phyloP scores from a whole-genome alignment of 2,113 vertebrate genomes.

The Ailuropoda melanoleuca region DNA sequence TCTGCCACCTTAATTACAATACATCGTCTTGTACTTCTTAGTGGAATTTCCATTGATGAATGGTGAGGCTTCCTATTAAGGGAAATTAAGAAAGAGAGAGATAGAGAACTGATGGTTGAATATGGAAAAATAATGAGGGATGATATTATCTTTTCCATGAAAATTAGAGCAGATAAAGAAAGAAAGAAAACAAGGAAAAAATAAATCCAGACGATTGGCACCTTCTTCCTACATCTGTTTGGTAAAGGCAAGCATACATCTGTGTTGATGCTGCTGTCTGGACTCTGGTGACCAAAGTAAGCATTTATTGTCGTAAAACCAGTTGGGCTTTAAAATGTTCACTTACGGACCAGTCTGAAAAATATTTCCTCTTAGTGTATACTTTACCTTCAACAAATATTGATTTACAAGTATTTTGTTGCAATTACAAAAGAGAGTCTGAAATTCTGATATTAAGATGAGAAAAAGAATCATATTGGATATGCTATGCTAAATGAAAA shows the following conservation, averaged over 20 bases:
- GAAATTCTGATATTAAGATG: background rate
- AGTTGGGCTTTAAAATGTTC: background rate
- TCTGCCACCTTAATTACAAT: background rate
- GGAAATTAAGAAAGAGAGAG: background rate
- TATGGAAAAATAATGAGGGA: background rate
- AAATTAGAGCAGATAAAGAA: background rate
- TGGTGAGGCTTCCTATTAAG: background rate
- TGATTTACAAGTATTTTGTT: background rate
- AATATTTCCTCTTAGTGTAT: background rate
- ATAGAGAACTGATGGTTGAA: background rate
- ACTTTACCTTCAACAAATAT: background rate
- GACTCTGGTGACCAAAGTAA: background rate
- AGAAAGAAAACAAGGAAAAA: background rate
- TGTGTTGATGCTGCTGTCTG: background rate
- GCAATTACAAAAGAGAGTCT: background rate
- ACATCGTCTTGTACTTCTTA: background rate
- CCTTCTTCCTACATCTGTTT: background rate
- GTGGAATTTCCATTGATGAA: background rate
- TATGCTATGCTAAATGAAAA: background rate
- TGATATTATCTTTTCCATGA: background rate
- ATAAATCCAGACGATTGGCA: background rate
- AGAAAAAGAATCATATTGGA: background rate
- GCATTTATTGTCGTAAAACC: background rate
- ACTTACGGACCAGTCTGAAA: background rate
- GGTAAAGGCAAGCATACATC: background rate